Conservation (phyloP, 2,797 vertebrate genomes). For the Anisognathus igniventris region DNA sequence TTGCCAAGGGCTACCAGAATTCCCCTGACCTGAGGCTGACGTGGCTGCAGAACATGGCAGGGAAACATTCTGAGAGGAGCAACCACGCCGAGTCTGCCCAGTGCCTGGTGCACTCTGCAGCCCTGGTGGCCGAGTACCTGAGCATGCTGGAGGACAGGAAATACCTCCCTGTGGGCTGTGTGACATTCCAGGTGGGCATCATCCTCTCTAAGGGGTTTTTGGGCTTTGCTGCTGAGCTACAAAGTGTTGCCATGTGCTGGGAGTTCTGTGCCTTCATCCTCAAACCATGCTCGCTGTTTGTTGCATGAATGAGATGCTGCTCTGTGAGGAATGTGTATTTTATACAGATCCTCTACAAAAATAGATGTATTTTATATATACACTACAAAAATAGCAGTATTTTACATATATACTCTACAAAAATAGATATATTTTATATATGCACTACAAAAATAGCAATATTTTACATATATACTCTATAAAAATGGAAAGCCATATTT, state of each 20-base stretch:
- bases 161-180: conserved; percentile 96
- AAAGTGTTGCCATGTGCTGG: neutral
- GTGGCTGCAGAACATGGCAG: conserved; percentile 99
- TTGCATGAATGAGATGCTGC: neutral
- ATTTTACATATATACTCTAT: neutral
- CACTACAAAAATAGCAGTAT: neutral
- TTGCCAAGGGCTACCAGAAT: conserved; percentile 98
- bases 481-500: neutral
- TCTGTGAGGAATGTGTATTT: neutral
- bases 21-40: conserved; percentile 94
- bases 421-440: neutral
- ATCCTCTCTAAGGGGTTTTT: neutral
- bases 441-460: neutral
- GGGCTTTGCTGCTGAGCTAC: neutral
- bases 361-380: neutral
- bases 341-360: neutral
- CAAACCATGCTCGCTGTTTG: neutral
- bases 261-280: accelerated
- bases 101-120: conserved; percentile 96
- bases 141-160: conserved; percentile 99
- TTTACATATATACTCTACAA: neutral
- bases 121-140: conserved; percentile 95
- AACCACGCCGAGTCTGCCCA: conserved; percentile 97
- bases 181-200: conserved; percentile 90
- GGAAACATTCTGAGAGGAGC: conserved; percentile 94